Evolutionary conservation across 2,888 invertebrate genomes (phyloP).

Genomic region (Drosophila melanosoma): DNA sequence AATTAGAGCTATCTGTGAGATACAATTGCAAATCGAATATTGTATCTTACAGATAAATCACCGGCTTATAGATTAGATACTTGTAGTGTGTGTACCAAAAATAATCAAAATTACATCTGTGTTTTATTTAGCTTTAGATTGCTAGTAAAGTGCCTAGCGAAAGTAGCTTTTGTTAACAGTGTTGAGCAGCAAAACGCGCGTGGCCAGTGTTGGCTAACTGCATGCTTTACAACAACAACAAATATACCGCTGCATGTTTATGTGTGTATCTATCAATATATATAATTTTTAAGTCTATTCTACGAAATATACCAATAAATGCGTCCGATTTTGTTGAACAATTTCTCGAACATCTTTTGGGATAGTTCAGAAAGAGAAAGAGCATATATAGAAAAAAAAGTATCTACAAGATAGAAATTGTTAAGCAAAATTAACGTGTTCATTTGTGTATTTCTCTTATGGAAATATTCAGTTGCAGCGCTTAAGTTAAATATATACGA

Average conservation of each 20-base stretch:
- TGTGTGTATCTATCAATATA: slow-evolving; percentile 52
- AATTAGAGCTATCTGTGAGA: slow-evolving; percentile 60
- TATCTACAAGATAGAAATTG: slow-evolving; percentile 44
- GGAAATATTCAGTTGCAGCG: slow-evolving; percentile 59
- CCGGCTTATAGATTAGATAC: slow-evolving; percentile 51
- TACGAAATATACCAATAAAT: slow-evolving; percentile 71
- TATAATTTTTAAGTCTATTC: slow-evolving; percentile 39
- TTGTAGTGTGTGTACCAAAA: slow-evolving; percentile 6
- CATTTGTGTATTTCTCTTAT: slow-evolving; percentile 73
- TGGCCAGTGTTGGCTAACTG: slow-evolving; percentile 56
- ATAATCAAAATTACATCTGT: slow-evolving; percentile 32
- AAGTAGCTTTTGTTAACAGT: slow-evolving; percentile 70
- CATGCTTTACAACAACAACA: slow-evolving; percentile 61
- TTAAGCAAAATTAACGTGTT: slow-evolving; percentile 62
- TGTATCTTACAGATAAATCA: slow-evolving; percentile 62
- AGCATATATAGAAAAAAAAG: background rate
- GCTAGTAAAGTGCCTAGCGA: slow-evolving; percentile 39
- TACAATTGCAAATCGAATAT: slow-evolving; percentile 49
- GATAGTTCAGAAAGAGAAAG: background rate
- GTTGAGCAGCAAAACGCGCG: slow-evolving; percentile 63
- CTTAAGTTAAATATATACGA: slow-evolving; percentile 66
- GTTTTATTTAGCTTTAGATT: slow-evolving; percentile 57
- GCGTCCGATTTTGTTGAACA: slow-evolving; percentile 62
- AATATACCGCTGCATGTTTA: slow-evolving; percentile 68
- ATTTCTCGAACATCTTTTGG: slow-evolving; percentile 52